Conservation (phyloP, 2,113 vertebrate genomes). For the Neolamprologus hecqui region DNA sequence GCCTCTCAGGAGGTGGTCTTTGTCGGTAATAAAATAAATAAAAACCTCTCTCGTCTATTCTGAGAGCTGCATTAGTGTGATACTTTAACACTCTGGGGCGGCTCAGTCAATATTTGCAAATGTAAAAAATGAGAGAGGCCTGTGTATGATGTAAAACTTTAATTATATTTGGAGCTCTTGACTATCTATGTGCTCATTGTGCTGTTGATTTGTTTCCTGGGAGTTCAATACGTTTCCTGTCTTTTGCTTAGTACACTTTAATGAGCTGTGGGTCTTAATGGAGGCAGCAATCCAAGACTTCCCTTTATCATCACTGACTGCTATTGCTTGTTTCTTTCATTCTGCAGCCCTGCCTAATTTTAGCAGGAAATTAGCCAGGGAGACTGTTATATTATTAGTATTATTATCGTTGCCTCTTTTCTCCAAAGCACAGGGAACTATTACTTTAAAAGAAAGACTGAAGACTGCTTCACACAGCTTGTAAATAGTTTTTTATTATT, state of each 20-base stretch:
- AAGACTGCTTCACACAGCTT: background rate
- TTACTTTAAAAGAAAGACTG: background rate
- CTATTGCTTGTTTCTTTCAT: background rate
- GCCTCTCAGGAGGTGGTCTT: background rate
- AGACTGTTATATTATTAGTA: background rate
- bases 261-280: slow-evolving; percentile 40
- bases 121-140: background rate
- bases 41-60: background rate
- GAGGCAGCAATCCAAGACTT: slow-evolving; percentile 3
- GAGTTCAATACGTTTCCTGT: slow-evolving; percentile 18
- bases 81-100: background rate
- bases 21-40: background rate
- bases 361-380: background rate
- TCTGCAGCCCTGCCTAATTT: background rate
- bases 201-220: slow-evolving; percentile 24
- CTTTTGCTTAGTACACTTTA: slow-evolving; percentile 23
- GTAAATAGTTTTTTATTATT: background rate
- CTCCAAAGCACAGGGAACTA: background rate
- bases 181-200: slow-evolving; percentile 27
- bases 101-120: background rate
- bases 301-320: slow-evolving; percentile 14
- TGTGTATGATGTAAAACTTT: slow-evolving; percentile 31
- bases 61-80: background rate
- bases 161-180: slow-evolving; percentile 23
- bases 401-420: background rate